Evolutionary conservation across 2,113 vertebrate species (phyloP).

Genomic region (Chlamydotis undulata): DNA sequence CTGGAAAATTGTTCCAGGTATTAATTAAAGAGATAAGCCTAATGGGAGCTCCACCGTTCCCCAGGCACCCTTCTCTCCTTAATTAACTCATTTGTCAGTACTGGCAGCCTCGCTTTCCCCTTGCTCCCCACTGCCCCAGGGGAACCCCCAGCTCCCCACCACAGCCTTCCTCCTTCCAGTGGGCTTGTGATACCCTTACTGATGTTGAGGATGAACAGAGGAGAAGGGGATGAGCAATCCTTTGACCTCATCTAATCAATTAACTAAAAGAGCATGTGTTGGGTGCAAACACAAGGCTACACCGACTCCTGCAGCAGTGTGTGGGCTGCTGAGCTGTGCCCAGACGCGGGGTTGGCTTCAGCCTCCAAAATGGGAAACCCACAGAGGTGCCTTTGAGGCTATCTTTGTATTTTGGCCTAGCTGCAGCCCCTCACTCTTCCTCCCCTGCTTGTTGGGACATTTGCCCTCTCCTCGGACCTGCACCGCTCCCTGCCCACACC

Average conservation of each 20-base stretch:
- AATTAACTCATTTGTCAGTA: not conserved
- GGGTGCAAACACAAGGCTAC: not conserved
- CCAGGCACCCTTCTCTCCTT: not conserved
- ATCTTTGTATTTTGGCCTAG: not conserved
- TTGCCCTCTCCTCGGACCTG: not conserved
- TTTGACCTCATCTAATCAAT: not conserved
- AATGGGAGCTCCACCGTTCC: not conserved
- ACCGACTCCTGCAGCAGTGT: not conserved
- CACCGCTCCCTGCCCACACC: not conserved
- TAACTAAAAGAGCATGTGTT: fast-evolving
- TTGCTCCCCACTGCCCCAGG: not conserved
- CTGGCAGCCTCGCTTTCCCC: not conserved
- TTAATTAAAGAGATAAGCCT: conserved; percentile 55
- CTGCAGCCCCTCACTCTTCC: not conserved
- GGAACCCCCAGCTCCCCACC: not conserved
- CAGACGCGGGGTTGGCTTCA: not conserved
- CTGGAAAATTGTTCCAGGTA: conserved; percentile 27
- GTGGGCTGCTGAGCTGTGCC: not conserved
- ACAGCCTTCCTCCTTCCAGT: fast-evolving
- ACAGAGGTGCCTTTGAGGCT: not conserved
- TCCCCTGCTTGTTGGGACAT: not conserved
- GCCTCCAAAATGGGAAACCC: not conserved
- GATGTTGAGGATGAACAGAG: not conserved
- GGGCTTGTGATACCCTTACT: fast-evolving
- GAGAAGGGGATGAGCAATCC: not conserved